phyloP scores from a whole-genome alignment of 92 coral and sea anemone species.

The Siderastrea siderea region DNA sequence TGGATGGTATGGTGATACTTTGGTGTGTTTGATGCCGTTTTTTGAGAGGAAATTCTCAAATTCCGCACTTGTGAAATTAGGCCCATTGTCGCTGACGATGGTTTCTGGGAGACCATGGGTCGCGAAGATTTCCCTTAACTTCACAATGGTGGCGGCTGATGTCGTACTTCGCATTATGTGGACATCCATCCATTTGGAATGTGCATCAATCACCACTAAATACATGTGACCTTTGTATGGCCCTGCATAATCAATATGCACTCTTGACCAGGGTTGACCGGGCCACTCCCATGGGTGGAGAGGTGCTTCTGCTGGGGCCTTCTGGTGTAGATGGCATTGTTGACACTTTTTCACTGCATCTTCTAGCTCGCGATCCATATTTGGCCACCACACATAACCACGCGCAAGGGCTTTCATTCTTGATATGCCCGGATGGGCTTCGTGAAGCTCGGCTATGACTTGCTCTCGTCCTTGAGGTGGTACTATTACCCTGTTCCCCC shows the following conservation, averaged over 20 bases:
- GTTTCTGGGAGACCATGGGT: conserved; percentile 58
- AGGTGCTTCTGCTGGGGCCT: not conserved
- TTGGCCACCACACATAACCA: not conserved
- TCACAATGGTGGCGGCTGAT: conserved; percentile 55
- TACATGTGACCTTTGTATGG: conserved; percentile 41
- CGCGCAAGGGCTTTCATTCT: conserved; percentile 40
- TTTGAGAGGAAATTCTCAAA: conserved; percentile 28
- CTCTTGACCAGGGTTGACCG: no score
- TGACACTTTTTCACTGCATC: conserved; percentile 25
- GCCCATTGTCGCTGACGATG: conserved; percentile 50
- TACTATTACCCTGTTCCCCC: conserved; percentile 60
- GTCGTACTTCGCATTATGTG: conserved; percentile 46
- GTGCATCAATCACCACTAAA: conserved; percentile 40
- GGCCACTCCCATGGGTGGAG: no score
- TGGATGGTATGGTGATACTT: conserved; percentile 52
- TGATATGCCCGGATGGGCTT: conserved; percentile 61
- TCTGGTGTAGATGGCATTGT: conserved; percentile 51
- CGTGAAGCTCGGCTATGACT: conserved; percentile 46
- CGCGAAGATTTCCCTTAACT: conserved; percentile 53
- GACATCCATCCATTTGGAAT: conserved; percentile 55
- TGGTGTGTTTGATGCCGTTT: conserved; percentile 57
- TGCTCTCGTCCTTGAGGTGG: conserved; percentile 56
- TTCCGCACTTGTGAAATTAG: conserved; percentile 59
- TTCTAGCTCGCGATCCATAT: conserved; percentile 35
- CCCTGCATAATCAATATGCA: conserved; percentile 47